These are phyloP conservation scores for Myiotriccus ornatus DNA, from an alignment of 2,797 vertebrate species.

Conservation along the genomic window DNA sequence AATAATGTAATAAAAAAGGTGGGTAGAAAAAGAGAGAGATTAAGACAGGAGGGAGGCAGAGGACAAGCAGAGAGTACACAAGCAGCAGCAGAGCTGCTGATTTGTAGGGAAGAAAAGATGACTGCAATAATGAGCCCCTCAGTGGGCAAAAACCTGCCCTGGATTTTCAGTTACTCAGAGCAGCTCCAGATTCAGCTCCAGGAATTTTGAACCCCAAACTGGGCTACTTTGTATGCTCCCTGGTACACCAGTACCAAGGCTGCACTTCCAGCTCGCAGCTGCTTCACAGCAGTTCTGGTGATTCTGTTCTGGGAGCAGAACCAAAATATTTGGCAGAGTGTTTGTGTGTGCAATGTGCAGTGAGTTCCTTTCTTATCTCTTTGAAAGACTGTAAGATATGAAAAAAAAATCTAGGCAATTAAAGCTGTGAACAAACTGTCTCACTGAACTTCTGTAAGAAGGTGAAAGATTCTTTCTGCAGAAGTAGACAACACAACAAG, in stretches of 20 bases:
- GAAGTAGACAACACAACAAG: fast-evolving
- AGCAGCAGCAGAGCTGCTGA: not conserved
- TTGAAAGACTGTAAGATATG: not conserved
- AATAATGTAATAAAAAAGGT: not conserved
- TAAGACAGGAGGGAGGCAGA: not conserved
- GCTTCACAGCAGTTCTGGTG: not conserved
- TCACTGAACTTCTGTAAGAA: not conserved
- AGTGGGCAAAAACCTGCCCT: not conserved
- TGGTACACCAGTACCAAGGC: not conserved
- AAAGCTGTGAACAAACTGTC: not conserved
- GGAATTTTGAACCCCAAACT: not conserved
- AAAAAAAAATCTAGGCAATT: not conserved
- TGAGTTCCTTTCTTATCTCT: not conserved
- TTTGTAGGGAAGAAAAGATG: not conserved
- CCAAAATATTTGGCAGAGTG: not conserved
- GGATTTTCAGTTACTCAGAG: not conserved
- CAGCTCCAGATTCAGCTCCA: not conserved
- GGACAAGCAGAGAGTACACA: not conserved
- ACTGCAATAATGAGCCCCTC: not conserved
- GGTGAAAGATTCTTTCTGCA: not conserved
- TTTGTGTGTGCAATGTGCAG: not conserved
- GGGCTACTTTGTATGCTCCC: not conserved
- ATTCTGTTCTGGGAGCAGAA: constrained; percentile 5
- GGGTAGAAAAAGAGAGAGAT: not conserved
- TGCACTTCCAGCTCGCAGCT: not conserved